These are phyloP conservation scores for Pherbina coryleti DNA, from an alignment of 2,888 invertebrate species.

Conservation along the genomic window DNA sequence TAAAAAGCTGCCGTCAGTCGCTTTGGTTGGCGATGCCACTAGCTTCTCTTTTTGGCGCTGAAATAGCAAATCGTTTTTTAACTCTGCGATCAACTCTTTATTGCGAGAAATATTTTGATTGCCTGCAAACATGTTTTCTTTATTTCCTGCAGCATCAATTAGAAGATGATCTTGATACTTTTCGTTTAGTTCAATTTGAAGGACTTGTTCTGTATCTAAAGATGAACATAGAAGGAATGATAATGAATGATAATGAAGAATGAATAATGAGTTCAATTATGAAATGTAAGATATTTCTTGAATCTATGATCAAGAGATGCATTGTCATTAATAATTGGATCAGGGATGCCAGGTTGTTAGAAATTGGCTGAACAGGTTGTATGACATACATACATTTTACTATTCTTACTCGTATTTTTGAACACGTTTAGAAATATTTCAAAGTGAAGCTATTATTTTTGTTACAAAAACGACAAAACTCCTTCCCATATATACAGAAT, in stretches of 20 bases:
- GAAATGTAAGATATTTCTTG: background rate
- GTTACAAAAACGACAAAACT: too few relatives aligned
- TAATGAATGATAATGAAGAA: background rate
- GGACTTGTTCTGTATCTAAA: slow-evolving; percentile 36
- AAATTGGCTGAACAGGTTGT: too few relatives aligned
- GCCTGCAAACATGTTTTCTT: slow-evolving; percentile 41
- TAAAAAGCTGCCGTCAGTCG: slow-evolving; percentile 19
- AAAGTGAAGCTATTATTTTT: too few relatives aligned
- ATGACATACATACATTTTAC: too few relatives aligned
- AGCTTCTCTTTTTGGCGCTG: slow-evolving; percentile 44
- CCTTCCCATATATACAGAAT: too few relatives aligned
- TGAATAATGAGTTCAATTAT: background rate
- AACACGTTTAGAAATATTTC: too few relatives aligned
- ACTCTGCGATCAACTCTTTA: slow-evolving; percentile 39
- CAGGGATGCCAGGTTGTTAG: too few relatives aligned
- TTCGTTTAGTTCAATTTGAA: slow-evolving; percentile 11
- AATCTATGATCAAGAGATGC: too few relatives aligned
- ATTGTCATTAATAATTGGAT: too few relatives aligned
- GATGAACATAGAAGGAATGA: slow-evolving; percentile 16
- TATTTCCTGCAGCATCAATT: slow-evolving; percentile 22
- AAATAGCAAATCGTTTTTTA: slow-evolving; percentile 42
- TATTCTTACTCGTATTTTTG: too few relatives aligned
- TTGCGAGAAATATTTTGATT: slow-evolving; percentile 39
- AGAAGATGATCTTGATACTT: slow-evolving; percentile 27
- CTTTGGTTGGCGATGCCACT: background rate